Evolutionary conservation across 1,140 invertebrate genomes (phyloP), one percentile per base, ranked within the genome.

Genomic region (Chelonus insularis): DNA sequence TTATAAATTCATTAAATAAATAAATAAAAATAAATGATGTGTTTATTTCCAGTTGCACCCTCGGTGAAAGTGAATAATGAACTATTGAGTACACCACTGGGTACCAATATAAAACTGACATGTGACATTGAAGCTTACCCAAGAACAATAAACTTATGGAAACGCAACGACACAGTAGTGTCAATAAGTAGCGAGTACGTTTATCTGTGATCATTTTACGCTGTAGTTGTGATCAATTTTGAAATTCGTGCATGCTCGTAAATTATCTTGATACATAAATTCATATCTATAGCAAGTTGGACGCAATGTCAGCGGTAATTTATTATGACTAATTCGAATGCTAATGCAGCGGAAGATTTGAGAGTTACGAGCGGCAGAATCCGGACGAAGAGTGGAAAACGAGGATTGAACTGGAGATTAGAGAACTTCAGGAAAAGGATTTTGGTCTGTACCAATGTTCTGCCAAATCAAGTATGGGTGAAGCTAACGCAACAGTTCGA

Each of bases 361-460:
- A 83, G 64, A 84, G 86, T 67, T 75, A 78, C 57, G 75, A 79
- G 52, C 61, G 55, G 12, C 57, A 50, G 18, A 52, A 74, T 56
- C 52, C 67, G 45, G 71, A 75, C 45, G 85, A 86, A 71, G 82
- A 85, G 62, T 83, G 82, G 66, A 81, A 84, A 37, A 84, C 82
- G 1, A 72, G 80, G 12, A 84, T 85, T 64, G 83, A 85, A 63
- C 76, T 93, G 29, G 85, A 84, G 54, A 88, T 93, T 68, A 81
- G 80, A 18, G 81, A 86, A 59, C 86, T 91, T 62, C 81, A 82
- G 20, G 77, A 83, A 60, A 77, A 80, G 37, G 90, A 92, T 75
- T 83, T 86, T 39, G 89, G 90, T 1, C 84, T 85, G 12, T 93
- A 91, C 78, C 87, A 84, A 36, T 92, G 91, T 73, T 84, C 89